Base-by-base conservation (phyloP, 2,888 invertebrate species). In the Odontothrips loti region DNA sequence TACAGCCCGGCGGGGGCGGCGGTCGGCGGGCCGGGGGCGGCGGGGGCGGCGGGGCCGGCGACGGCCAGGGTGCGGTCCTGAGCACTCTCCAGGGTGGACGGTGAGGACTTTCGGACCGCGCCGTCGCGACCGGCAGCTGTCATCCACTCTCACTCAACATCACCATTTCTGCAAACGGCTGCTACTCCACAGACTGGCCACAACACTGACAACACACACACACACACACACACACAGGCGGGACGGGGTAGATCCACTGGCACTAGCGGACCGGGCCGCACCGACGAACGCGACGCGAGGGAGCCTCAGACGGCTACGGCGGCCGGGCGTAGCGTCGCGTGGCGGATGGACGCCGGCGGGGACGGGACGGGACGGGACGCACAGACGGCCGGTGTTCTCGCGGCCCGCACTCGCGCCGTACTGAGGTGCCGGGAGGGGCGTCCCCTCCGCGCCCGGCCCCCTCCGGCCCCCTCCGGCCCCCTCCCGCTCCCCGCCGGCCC, bases 21-120 rank as follows among this genome's bases (percentile, higher is more conserved):
- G 68, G 68, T 11, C n/a, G 68, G n/a, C 11, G 68, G 68, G 15
- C 58, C 58, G 23, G 68, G 23, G 68, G 68, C 68, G 68, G 68
- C 68, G 68, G 68, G 68, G 68, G 68, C 68, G 68, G 23, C 12
- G 68, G 68, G 68, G 27, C 68, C 68, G 68, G 68, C 68, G 68
- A 75, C 68, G 68, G 68, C 68, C 68, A 75, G 68, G 68, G 68
- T 75, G 68, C 68, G 68, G 68, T 75, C 27, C 68, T 75, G 68
- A 12, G 23, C 68, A 23, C 68, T 75, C 68, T 75, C 68, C 68
- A 75, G 68, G 68, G 68, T 75, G 68, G 27, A 23, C 58, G 58
- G 58, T 58, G 58, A 15, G 34, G 34, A 43, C 34, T 43, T n/a
- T 6, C 58, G 58, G 20, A 58, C 58, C n/a, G 58, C 58, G 17